A percentile compares a stretch with the other conserved stretches of the same genome.
phyloP scores from a whole-genome alignment of 2,113 vertebrate species.

The Dasyprocta punctata region DNA sequence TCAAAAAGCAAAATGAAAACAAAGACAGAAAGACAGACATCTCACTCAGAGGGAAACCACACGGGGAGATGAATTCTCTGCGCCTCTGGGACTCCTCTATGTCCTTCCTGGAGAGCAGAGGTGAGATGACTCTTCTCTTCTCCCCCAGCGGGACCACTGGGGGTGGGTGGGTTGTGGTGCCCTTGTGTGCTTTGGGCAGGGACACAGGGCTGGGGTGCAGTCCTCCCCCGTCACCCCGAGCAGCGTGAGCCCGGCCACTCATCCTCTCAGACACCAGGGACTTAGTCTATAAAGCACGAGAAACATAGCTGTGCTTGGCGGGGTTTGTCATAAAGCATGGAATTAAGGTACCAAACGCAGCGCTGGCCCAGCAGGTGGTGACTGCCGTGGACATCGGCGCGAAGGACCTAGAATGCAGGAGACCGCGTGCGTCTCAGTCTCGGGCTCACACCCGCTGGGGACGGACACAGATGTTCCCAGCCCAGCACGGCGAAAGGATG shows the following conservation, averaged over 20 bases:
- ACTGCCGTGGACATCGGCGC: neutral
- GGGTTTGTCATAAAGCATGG: neutral
- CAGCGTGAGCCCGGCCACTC: neutral
- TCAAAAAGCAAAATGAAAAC: neutral
- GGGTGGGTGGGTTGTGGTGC: no score
- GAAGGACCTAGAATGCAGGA: neutral
- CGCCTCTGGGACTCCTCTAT: no score
- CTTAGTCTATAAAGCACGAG: neutral
- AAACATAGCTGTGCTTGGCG: neutral
- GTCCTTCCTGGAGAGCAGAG: neutral
- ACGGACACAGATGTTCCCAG: neutral
- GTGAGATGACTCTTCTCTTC: fast-evolving
- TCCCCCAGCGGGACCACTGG: fast-evolving
- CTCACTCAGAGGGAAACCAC: neutral
- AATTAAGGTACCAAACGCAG: neutral
- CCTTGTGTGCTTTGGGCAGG: neutral
- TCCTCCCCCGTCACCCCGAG: neutral
- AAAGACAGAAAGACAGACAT: neutral
- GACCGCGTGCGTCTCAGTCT: neutral
- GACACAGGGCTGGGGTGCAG: neutral
- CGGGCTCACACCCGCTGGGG: neutral
- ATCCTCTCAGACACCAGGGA: neutral
- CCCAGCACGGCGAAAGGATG: neutral
- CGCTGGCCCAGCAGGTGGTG: neutral
- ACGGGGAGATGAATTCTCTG: neutral